Conservation (phyloP, 23 tunicate genomes). For the Halocynthia aurantium region DNA sequence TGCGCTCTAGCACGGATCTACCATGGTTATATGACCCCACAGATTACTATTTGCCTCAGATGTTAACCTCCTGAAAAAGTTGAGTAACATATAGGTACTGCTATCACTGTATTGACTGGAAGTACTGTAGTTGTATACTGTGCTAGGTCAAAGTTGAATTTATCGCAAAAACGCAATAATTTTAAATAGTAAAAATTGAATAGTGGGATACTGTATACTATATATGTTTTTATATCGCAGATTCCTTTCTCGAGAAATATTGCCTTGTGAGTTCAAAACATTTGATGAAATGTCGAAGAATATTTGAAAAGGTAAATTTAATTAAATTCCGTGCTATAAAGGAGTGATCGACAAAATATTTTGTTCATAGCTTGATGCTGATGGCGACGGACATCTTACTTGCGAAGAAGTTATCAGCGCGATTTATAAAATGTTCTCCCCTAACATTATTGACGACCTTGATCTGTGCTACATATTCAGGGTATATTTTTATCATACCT, state of each 20-base stretch:
- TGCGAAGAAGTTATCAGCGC: slow-evolving; percentile 42
- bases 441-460: slow-evolving; percentile 19
- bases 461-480: slow-evolving; percentile 55
- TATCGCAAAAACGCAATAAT: too few species aligned
- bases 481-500: slow-evolving; percentile 13
- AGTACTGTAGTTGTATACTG: too few species aligned
- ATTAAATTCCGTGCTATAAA: background rate
- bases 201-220: too few species aligned
- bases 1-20: too few species aligned
- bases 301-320: slow-evolving; percentile 52
- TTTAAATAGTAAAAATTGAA: too few species aligned
- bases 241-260: slow-evolving; percentile 50
- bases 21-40: too few species aligned
- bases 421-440: slow-evolving; percentile 46
- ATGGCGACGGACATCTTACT: slow-evolving; percentile 50
- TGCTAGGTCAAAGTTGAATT: too few species aligned
- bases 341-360: background rate
- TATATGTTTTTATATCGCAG: slow-evolving; percentile 5
- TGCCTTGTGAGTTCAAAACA: slow-evolving; percentile 55
- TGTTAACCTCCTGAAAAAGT: too few species aligned
- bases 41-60: too few species aligned
- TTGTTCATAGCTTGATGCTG: slow-evolving; percentile 43
- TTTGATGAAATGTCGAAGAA: slow-evolving; percentile 33
- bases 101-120: too few species aligned
- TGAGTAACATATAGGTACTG: too few species aligned